Conservation (phyloP, 1,140 invertebrate species). For the Bradynema listronoti region DNA sequence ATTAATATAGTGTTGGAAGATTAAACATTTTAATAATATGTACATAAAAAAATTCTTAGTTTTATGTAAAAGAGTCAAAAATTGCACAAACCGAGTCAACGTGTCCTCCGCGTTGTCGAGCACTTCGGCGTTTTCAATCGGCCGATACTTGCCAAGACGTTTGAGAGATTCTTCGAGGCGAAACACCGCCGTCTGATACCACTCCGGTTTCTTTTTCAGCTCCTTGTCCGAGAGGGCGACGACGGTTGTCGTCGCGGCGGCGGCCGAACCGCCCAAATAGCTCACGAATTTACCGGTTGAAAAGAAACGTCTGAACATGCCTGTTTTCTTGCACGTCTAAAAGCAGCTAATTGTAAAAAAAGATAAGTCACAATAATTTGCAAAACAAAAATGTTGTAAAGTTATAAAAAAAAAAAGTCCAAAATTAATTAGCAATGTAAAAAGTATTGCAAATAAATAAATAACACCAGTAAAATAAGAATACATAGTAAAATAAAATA, state of each 20-base stretch:
- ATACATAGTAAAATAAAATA: too few relatives aligned
- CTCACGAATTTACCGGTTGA: not conserved
- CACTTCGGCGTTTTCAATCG: constrained; percentile 24
- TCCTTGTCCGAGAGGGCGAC: constrained; percentile 37
- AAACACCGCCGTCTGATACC: constrained; percentile 27
- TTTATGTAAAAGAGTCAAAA: constrained; percentile 1
- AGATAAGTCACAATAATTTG: not conserved
- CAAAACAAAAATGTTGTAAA: not conserved
- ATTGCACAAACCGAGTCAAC: constrained; percentile 21
- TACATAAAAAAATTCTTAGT: not conserved
- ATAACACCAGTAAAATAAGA: too few relatives aligned
- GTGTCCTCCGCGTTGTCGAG: constrained; percentile 35
- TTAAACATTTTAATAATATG: not conserved
- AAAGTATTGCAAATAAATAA: not conserved
- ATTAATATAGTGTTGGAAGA: not conserved
- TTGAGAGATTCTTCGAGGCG: constrained; percentile 30
- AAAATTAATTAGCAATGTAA: not conserved
- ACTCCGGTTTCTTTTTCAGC: constrained; percentile 39
- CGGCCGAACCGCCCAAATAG: not conserved
- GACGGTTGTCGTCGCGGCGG: constrained; percentile 20
- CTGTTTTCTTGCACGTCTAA: not conserved
- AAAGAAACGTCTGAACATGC: constrained; percentile 22
- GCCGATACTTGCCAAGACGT: constrained; percentile 21
- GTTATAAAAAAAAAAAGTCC: not conserved
- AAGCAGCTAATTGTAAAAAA: too few relatives aligned